Evolutionary conservation across 1,140 invertebrate genomes (phyloP).

Genomic region (Megalopta genalis): DNA sequence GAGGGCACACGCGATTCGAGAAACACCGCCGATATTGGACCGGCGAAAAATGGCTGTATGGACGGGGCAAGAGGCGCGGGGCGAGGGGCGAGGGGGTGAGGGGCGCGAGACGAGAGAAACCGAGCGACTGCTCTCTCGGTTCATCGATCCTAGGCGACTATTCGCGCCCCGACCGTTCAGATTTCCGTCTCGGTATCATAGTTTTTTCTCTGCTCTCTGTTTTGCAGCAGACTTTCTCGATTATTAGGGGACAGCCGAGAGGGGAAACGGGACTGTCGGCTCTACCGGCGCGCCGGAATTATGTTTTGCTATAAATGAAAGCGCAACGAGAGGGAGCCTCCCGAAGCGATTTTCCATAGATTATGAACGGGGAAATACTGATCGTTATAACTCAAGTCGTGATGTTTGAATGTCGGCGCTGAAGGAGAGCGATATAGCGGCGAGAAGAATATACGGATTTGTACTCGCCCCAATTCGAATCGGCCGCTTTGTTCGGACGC

Average conservation of each 20-base stretch:
- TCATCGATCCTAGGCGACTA: slow-evolving; percentile 10
- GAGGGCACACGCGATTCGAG: slow-evolving; percentile 11
- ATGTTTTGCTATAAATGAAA: slow-evolving; percentile 8
- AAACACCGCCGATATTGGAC: slow-evolving; percentile 34
- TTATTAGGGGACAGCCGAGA: neutral
- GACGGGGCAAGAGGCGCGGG: too few relatives aligned
- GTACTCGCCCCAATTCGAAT: too few relatives aligned
- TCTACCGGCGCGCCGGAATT: neutral
- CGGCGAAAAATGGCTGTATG: slow-evolving; percentile 28
- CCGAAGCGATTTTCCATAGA: too few relatives aligned
- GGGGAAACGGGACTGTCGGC: neutral
- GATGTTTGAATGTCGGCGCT: neutral
- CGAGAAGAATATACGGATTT: too few relatives aligned
- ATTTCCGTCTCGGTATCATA: slow-evolving; percentile 7
- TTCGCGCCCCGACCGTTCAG: neutral
- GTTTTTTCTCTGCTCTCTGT: neutral
- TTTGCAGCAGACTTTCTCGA: neutral
- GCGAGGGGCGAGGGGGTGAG: neutral
- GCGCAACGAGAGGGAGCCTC: neutral
- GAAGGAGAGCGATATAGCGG: too few relatives aligned
- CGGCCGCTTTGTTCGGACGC: too few relatives aligned
- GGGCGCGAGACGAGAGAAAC: slow-evolving; percentile 1
- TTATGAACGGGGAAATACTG: neutral
- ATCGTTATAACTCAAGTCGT: neutral
- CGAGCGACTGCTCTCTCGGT: too few relatives aligned